Base-by-base conservation (phyloP, 2,888 invertebrate genomes). In the Corythucha ciliata region DNA sequence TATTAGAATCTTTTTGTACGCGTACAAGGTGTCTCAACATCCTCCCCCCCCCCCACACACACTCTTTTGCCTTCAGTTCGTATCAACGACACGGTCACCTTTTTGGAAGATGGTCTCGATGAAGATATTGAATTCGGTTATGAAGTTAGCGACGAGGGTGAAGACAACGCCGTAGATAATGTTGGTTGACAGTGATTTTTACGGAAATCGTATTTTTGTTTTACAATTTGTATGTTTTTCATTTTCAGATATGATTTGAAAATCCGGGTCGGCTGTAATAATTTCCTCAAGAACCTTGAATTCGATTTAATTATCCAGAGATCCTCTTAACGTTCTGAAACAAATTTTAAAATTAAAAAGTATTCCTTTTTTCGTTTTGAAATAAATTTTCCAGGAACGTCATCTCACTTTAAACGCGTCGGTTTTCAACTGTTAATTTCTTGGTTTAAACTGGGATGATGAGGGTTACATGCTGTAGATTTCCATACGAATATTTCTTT, bases 111-210 rank as follows among this genome's bases (percentile, higher is more conserved):
- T 70, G 92, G 90, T 63, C 81, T 89, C 66, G 93, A 93, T 72
- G 93, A 94, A 70, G 92, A 93, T 69, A 93, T 94, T 72, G 91
- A 92, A 69, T 94, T 94, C 66, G 92, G 91, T 61, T 92, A 94
- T 72, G 88, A 91, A 73, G 87, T 90, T 67, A 88, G 87, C 69
- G 88, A 88, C 63, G 87, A 85, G 64, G 88, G 88, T 68, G 89
- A 90, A 72, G 69, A 65, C 52, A 87, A 75, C 63, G 70, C 73
- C 57, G 73, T 73, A 52, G 73, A 73, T 61, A 69, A 69, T 60
- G 71, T 71, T 60, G 67, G 69, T 65, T 45, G 7, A 36, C 16
- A 29, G 29, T 29, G n/a, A n/a, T n/a, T n/a, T n/a, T n/a, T n/a
- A n/a, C n/a, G n/a, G n/a, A n/a, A n/a, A n/a, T n/a, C n/a, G n/a